Conservation (phyloP, 2,113 vertebrate genomes). For the Heterotilapia buettikoferi region DNA sequence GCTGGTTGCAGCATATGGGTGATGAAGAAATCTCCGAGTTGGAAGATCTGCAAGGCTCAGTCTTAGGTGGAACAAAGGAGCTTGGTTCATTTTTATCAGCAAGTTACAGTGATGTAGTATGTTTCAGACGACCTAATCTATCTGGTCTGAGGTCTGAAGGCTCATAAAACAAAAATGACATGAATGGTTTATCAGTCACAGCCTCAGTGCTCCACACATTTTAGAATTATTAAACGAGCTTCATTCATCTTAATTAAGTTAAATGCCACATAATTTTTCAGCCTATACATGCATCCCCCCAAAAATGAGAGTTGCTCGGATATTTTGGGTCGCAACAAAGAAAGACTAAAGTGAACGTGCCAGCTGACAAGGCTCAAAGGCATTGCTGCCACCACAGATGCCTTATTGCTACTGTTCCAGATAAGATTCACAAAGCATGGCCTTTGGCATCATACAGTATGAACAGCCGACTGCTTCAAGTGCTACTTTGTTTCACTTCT, state of each 20-base stretch:
- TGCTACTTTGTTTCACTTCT: conserved; percentile 6
- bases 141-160: conserved; percentile 39
- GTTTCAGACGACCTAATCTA: conserved; percentile 53
- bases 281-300: background rate
- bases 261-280: conserved; percentile 40
- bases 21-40: background rate
- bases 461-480: conserved; percentile 31
- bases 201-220: conserved; percentile 15
- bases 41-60: conserved; percentile 3
- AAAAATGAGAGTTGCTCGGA: background rate
- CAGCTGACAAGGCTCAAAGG: conserved; percentile 26
- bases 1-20: background rate
- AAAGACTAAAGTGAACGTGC: background rate
- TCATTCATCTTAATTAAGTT: conserved; percentile 48
- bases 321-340: conserved; percentile 1
- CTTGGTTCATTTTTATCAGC: conserved; percentile 48
- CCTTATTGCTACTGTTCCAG: conserved; percentile 30
- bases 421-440: conserved; percentile 35
- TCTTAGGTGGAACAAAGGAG: conserved; percentile 13
- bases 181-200: conserved; percentile 45
- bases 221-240: conserved; percentile 25
- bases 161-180: conserved; percentile 49
- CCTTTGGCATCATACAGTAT: conserved; percentile 22
- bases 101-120: conserved; percentile 55
- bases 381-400: conserved; percentile 24